Percentiles rank a stretch among this genome's conserved stretches.
These are phyloP conservation scores for Melanocharis versteri DNA, from an alignment of 2,113 vertebrate species.

Conservation along the genomic window DNA sequence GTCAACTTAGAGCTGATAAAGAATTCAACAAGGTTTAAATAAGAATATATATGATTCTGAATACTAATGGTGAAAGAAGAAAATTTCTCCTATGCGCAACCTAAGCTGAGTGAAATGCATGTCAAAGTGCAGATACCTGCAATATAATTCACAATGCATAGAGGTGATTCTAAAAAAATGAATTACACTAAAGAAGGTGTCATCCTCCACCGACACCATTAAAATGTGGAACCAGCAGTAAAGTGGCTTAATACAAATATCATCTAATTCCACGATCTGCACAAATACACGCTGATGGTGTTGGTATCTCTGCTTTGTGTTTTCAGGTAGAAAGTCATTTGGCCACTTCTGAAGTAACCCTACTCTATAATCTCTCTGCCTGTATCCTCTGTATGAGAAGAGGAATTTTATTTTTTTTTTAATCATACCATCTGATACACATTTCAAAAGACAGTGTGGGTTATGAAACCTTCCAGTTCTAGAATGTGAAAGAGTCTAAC, in stretches of 20 bases:
- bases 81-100: fast-evolving
- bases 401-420: not conserved
- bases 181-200: not conserved
- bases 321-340: not conserved
- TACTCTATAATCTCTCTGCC: not conserved
- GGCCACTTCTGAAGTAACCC: not conserved
- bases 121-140: not conserved
- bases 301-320: not conserved
- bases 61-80: not conserved
- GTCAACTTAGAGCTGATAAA: not conserved
- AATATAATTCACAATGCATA: not conserved
- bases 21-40: not conserved
- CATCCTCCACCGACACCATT: not conserved
- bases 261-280: not conserved
- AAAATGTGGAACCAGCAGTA: not conserved
- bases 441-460: not conserved
- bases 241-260: not conserved
- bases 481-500: not conserved
- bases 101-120: not conserved
- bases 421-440: not conserved
- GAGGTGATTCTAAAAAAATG: not conserved
- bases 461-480: not conserved
- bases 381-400: not conserved
- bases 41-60: not conserved
- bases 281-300: not conserved